These are phyloP conservation scores for Sebastes iracundus DNA, from an alignment of 2,797 vertebrate genomes.

Conservation along the genomic window DNA sequence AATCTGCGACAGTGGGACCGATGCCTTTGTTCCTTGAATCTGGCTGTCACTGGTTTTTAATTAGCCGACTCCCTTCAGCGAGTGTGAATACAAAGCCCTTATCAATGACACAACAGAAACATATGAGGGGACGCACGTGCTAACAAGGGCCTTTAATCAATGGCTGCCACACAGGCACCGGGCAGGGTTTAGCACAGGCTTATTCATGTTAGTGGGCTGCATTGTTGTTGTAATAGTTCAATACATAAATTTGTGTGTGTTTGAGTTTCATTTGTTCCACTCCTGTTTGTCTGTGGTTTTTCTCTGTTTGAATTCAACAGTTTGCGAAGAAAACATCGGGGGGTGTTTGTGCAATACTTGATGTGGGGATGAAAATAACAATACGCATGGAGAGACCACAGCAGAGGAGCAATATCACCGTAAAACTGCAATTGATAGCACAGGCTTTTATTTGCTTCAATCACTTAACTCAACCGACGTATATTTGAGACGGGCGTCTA, in stretches of 20 bases:
- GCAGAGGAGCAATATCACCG: background rate
- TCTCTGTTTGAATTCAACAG: constrained; percentile 29
- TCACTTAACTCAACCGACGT: too few species aligned
- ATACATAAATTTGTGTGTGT: constrained; percentile 11
- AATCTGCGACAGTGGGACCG: constrained; percentile 63
- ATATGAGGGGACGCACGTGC: constrained; percentile 60
- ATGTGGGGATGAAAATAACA: constrained; percentile 1
- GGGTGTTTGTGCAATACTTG: constrained; percentile 3
- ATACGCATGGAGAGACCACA: background rate
- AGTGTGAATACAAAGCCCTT: constrained; percentile 73
- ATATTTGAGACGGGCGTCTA: too few species aligned
- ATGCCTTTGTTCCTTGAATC: constrained; percentile 62
- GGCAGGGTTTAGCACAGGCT: constrained; percentile 41
- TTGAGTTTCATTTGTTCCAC: constrained; percentile 18
- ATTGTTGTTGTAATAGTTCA: constrained; percentile 35
- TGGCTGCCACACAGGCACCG: constrained; percentile 60
- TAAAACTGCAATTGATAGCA: too few species aligned
- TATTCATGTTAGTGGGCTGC: constrained; percentile 37
- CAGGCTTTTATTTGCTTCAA: too few species aligned
- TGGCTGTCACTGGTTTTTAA: constrained; percentile 75
- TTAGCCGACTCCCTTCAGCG: constrained; percentile 71
- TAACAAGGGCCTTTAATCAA: constrained; percentile 79
- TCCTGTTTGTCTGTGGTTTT: constrained; percentile 18
- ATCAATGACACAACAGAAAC: constrained; percentile 77
- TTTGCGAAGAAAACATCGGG: constrained; percentile 12